A percentile compares a stretch with the other conserved stretches of the same genome.
Evolutionary conservation across 2,888 invertebrate species (phyloP).

Genomic region (Dicyrtomina minuta): DNA sequence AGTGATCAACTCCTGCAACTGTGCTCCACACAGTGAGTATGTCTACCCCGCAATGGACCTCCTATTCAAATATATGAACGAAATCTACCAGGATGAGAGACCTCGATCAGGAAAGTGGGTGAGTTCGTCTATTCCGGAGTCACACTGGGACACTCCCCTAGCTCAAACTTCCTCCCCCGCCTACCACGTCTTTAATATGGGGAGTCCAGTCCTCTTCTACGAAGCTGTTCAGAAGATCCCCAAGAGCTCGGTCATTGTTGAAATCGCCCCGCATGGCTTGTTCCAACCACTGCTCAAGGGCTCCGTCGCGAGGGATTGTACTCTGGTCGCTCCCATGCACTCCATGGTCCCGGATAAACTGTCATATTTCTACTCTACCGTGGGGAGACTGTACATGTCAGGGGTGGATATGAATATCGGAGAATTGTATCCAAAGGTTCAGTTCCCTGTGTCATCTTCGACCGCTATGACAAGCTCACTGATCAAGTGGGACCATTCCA

Average conservation of each 20-base stretch:
- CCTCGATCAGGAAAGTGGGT: conserved; percentile 53
- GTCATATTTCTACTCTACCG: conserved; percentile 70
- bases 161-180: neutral
- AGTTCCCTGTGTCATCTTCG: conserved; percentile 80
- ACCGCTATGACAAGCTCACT: conserved; percentile 81
- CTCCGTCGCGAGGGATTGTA: conserved; percentile 57
- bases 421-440: conserved; percentile 72
- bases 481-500: conserved; percentile 79
- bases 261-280: conserved; percentile 3
- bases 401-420: conserved; percentile 75
- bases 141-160: conserved; percentile 55
- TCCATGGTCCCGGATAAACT: conserved; percentile 71
- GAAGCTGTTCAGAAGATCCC: conserved; percentile 59
- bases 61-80: too few species aligned
- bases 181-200: conserved; percentile 2
- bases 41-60: conserved; percentile 80
- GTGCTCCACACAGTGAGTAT: too few species aligned
- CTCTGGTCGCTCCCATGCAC: neutral
- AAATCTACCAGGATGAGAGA: too few species aligned
- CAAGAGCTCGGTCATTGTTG: conserved; percentile 58
- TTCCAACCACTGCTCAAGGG: conserved; percentile 61
- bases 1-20: conserved; percentile 75
- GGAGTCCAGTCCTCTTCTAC: conserved; percentile 3
- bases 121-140: neutral
- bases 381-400: conserved; percentile 78